These are phyloP conservation scores for Ornithoptera priamus DNA, from an alignment of 2,888 invertebrate genomes.

Conservation along the genomic window DNA sequence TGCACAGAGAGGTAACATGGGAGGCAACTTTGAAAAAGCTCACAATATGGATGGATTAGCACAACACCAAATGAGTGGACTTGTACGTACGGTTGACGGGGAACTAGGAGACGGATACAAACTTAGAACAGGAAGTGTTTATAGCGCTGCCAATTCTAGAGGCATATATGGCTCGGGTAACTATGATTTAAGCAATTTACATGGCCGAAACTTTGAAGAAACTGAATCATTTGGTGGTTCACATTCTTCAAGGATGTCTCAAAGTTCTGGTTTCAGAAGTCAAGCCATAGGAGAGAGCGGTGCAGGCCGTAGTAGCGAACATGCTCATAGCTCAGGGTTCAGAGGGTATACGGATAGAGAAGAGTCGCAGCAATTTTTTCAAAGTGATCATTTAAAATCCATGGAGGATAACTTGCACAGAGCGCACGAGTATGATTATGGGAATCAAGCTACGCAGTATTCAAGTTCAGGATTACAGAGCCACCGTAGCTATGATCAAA, in stretches of 20 bases:
- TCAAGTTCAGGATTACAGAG: conserved; percentile 18
- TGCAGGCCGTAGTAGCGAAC: conserved; percentile 40
- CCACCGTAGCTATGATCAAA: conserved; percentile 37
- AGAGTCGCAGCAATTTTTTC: conserved; percentile 36
- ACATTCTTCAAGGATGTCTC: conserved; percentile 35
- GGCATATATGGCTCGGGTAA: conserved; percentile 66
- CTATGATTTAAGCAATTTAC: conserved; percentile 60
- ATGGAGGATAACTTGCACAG: conserved; percentile 33
- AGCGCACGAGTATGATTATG: conserved; percentile 43
- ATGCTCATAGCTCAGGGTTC: conserved; percentile 44
- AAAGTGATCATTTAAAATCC: conserved; percentile 46
- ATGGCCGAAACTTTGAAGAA: conserved; percentile 69
- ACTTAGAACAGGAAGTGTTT: conserved; percentile 63
- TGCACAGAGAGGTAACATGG: conserved; percentile 76
- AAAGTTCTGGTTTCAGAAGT: conserved; percentile 36
- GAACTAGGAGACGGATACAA: conserved; percentile 67
- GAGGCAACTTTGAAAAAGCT: conserved; percentile 72
- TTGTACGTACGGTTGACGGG: conserved; percentile 64
- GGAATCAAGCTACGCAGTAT: conserved; percentile 37
- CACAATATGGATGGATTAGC: conserved; percentile 75
- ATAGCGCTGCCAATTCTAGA: conserved; percentile 65
- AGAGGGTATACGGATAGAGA: conserved; percentile 43
- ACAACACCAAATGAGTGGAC: conserved; percentile 71
- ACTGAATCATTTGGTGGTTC: conserved; percentile 44
- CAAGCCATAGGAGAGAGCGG: conserved; percentile 34